phyloP scores from a whole-genome alignment of 2,888 invertebrate species.

The Empis stercorea region DNA sequence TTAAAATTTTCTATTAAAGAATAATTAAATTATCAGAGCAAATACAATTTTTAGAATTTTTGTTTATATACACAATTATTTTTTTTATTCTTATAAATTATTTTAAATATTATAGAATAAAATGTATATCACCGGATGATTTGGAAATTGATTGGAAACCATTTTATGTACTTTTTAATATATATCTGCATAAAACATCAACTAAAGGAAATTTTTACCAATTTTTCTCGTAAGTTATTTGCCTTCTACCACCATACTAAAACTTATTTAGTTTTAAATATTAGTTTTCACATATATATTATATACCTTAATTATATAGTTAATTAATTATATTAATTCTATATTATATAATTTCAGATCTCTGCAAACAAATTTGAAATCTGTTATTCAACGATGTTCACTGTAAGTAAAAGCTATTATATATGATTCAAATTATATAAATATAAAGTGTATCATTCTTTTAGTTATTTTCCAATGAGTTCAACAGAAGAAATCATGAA shows the following conservation, averaged over 20 bases:
- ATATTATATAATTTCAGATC: slow-evolving; percentile 9
- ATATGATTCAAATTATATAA: neutral
- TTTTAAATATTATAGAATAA: neutral
- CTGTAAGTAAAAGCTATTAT: slow-evolving; percentile 11
- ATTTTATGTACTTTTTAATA: slow-evolving; percentile 41
- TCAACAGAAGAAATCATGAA: slow-evolving; percentile 79
- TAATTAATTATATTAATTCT: neutral
- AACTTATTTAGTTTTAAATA: too few relatives aligned
- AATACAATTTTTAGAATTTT: too few relatives aligned
- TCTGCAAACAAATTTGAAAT: slow-evolving; percentile 13
- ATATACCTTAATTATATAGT: too few relatives aligned
- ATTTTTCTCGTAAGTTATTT: slow-evolving; percentile 13
- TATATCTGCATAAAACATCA: slow-evolving; percentile 14
- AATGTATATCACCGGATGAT: slow-evolving; percentile 55
- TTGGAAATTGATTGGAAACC: slow-evolving; percentile 76
- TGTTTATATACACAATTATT: too few relatives aligned
- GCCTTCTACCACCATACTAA: too few relatives aligned
- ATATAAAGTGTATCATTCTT: slow-evolving; percentile 11
- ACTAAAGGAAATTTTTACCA: slow-evolving; percentile 15
- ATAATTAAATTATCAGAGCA: too few relatives aligned
- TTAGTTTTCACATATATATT: too few relatives aligned
- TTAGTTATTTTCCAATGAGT: slow-evolving; percentile 55
- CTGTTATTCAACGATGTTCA: slow-evolving; percentile 13
- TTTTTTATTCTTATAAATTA: too few relatives aligned
- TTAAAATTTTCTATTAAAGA: too few relatives aligned